Percentiles rank a stretch among this genome's conserved stretches.
These are phyloP conservation scores for Lateolabrax maculatus DNA, from an alignment of 2,797 vertebrate species.

Conservation along the genomic window DNA sequence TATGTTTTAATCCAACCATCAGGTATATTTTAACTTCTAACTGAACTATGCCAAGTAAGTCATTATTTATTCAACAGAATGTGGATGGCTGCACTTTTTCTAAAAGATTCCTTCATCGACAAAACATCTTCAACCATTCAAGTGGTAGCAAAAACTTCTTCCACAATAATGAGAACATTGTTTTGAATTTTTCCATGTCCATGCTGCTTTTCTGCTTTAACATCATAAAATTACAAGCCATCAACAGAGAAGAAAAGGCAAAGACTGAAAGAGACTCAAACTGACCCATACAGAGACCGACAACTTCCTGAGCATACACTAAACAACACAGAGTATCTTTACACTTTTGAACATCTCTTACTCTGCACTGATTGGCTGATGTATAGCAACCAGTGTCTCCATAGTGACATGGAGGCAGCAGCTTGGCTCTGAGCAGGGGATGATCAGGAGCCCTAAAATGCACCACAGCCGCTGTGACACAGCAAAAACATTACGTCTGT, in stretches of 20 bases:
- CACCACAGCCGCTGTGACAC: slow-evolving; percentile 43
- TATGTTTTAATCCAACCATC: background rate
- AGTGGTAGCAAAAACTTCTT: background rate
- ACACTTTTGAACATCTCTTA: slow-evolving; percentile 45
- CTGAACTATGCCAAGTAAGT: background rate
- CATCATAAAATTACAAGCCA: background rate
- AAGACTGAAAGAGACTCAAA: slow-evolving; percentile 1
- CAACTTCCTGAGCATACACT: slow-evolving; percentile 10
- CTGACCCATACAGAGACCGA: background rate
- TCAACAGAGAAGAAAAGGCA: background rate
- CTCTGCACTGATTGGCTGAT: slow-evolving; percentile 70
- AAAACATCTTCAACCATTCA: background rate
- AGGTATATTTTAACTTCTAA: slow-evolving; percentile 15
- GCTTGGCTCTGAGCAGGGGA: slow-evolving; percentile 51
- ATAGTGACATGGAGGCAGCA: slow-evolving; percentile 75
- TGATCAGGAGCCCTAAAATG: slow-evolving; percentile 58
- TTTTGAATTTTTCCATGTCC: background rate
- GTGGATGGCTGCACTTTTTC: background rate
- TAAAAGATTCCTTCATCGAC: background rate
- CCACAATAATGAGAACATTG: background rate
- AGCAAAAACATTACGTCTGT: slow-evolving; percentile 42
- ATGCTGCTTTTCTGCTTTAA: background rate
- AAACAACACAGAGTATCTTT: slow-evolving; percentile 30
- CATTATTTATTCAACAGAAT: slow-evolving; percentile 10
- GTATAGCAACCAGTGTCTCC: slow-evolving; percentile 79